Evolutionary conservation across 2,888 invertebrate genomes (phyloP).

Genomic region (Hoplodrina blanda): DNA sequence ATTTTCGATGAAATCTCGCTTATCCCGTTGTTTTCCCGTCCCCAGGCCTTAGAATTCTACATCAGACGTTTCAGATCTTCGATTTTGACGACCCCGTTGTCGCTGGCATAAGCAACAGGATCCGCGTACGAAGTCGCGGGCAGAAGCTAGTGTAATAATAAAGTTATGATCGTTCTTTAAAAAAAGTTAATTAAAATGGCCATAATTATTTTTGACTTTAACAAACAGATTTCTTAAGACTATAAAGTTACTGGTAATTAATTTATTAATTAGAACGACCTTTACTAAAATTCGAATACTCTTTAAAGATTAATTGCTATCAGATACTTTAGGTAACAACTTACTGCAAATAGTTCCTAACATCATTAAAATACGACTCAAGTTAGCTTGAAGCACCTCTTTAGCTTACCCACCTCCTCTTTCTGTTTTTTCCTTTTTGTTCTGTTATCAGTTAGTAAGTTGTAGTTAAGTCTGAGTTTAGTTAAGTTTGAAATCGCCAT

Average conservation of each 20-base stretch:
- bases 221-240: background rate
- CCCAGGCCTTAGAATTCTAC: no score
- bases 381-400: background rate
- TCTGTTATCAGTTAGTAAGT: constrained; percentile 23
- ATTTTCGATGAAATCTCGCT: no score
- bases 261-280: constrained; percentile 11
- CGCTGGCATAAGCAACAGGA: no score
- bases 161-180: background rate
- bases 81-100: no score
- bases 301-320: background rate
- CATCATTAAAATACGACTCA: background rate
- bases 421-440: background rate
- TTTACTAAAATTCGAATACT: constrained; percentile 13
- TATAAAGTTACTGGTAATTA: constrained; percentile 1
- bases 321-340: background rate
- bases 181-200: background rate
- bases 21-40: no score
- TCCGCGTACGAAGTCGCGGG: no score
- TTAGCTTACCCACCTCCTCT: background rate
- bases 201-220: constrained; percentile 4
- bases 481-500: no score
- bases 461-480: no score
- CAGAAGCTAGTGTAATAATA: no score
- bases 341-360: background rate
- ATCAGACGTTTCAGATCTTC: no score